Evolutionary conservation across 2,113 vertebrate genomes (phyloP), one percentile per base, ranked within the genome.

Genomic region (Pygoscelis antarcticus): DNA sequence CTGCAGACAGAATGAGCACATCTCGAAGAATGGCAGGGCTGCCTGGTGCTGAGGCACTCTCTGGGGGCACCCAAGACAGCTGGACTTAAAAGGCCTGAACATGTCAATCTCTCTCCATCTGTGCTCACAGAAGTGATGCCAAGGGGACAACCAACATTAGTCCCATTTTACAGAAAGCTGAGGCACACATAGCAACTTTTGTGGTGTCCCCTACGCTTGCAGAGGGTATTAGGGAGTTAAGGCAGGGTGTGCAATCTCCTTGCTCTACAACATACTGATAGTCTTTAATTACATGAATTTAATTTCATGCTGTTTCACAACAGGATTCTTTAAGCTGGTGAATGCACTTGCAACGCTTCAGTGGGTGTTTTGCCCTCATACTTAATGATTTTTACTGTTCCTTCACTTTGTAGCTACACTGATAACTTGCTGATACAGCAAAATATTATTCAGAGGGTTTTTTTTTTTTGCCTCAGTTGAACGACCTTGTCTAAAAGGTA

Each of bases 191-290:
- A 30, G 16, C 23, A 83, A 57, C 36, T 79, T 85, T 11, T 64
- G 8, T 29, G 11, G 13, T 46, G 10, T 71, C 7, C 15, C 7
- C 14, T 42, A 2, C 0, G 0, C 82, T 75, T 60, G 16, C 47
- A 21, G 14, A 8, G 25, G 17, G 2, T 58, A 20, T 65, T 38
- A 83, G 46, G 13, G 42, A 89, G 55, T 54, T 89, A 78, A 83
- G 44, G 17, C 34, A 70, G 52, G 14, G 32, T 49, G 38, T 89
- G 72, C n/a, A 42, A 1, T 78, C 46, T 81, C 20, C 26, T 87
- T 8, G 2, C 42, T 71, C 9, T 77, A 25, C 46, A 62, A 68
- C 34, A 17, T 3, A 78, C 22, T 9, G 16, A 55, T 87, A 32
- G 46, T 55, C 38, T 82, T 61, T 83, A 62, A 61, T 92, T 75